A percentile compares a stretch with the other conserved stretches of the same genome.
phyloP scores from a whole-genome alignment of 2,888 invertebrate genomes.

The Drosophila merina region DNA sequence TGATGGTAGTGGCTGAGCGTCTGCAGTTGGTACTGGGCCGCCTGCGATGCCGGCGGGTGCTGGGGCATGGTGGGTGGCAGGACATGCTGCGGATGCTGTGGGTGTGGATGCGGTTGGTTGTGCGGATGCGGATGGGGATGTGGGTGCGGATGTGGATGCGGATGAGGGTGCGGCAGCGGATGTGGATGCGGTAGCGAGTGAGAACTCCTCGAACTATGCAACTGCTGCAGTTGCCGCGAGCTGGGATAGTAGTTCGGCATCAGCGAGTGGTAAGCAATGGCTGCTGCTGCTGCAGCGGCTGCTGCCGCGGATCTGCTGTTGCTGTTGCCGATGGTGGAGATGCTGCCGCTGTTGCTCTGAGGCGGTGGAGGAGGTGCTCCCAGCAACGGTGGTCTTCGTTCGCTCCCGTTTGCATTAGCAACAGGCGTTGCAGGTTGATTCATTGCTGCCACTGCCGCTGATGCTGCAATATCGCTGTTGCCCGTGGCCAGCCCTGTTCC shows the following conservation, averaged over 20 bases:
- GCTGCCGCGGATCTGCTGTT: slow-evolving; percentile 30
- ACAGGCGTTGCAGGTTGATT: slow-evolving; percentile 33
- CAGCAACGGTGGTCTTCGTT: slow-evolving; percentile 60
- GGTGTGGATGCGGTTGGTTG: slow-evolving; percentile 3
- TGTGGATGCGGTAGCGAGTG: slow-evolving; percentile 22
- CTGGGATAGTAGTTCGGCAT: slow-evolving; percentile 41
- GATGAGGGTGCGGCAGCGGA: slow-evolving; percentile 38
- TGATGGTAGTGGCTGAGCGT: slow-evolving; percentile 73
- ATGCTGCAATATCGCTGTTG: slow-evolving; percentile 51
- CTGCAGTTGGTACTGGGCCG: slow-evolving; percentile 54
- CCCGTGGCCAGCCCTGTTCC: slow-evolving; percentile 59
- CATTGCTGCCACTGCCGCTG: slow-evolving; percentile 50
- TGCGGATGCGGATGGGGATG: slow-evolving; percentile 24
- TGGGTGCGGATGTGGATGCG: slow-evolving; percentile 2
- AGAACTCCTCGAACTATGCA: slow-evolving; percentile 9
- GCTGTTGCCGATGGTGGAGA: slow-evolving; percentile 28
- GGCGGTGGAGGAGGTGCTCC: slow-evolving; percentile 36
- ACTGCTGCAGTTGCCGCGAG: slow-evolving; percentile 25
- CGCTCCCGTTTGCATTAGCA: slow-evolving; percentile 17
- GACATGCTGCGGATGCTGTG: slow-evolving; percentile 29
- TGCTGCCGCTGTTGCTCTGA: slow-evolving; percentile 26
- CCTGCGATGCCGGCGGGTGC: slow-evolving; percentile 42
- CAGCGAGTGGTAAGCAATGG: slow-evolving; percentile 55
- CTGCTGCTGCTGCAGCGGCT: slow-evolving; percentile 5
- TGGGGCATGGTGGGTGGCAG: slow-evolving; percentile 11